A percentile compares a stretch with the other conserved stretches of the same genome.
Evolutionary conservation across 2,888 invertebrate species (phyloP).

Genomic region (Agriopis aurantiaria): DNA sequence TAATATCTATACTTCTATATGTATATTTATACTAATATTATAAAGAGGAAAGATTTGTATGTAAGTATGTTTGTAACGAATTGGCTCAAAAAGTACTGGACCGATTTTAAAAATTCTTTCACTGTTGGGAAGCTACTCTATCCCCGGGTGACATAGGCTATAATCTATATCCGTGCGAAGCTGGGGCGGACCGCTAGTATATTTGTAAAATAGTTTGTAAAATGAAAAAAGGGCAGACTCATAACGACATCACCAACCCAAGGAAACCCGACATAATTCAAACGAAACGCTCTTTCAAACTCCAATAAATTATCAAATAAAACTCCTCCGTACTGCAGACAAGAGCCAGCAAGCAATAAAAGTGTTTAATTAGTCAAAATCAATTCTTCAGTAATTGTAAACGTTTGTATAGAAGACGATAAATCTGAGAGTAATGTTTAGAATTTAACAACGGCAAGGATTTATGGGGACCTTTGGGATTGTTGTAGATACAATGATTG

Average conservation of each 20-base stretch:
- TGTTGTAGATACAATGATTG: constrained; percentile 32
- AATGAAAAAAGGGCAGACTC: no score
- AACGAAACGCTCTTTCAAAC: constrained; percentile 27
- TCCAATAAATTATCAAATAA: constrained; percentile 47
- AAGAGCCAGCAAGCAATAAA: constrained; percentile 58
- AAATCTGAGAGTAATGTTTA: constrained; percentile 65
- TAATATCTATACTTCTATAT: no score
- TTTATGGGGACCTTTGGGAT: constrained; percentile 38
- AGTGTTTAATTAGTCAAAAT: constrained; percentile 72
- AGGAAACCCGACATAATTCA: constrained; percentile 10
- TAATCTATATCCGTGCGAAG: no score
- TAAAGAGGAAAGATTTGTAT: no score
- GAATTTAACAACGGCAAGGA: constrained; percentile 62
- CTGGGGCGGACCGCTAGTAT: no score
- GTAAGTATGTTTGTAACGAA: no score
- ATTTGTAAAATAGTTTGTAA: no score
- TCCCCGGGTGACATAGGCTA: no score
- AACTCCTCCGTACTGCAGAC: constrained; percentile 41
- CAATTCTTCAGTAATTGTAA: constrained; percentile 71
- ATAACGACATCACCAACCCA: not conserved
- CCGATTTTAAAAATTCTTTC: no score
- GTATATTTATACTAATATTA: no score
- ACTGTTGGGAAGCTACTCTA: no score
- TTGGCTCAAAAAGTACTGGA: no score
- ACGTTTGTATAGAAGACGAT: constrained; percentile 58